Conservation (phyloP, 2,113 vertebrate species). For the Daphoenositta chrysoptera region DNA sequence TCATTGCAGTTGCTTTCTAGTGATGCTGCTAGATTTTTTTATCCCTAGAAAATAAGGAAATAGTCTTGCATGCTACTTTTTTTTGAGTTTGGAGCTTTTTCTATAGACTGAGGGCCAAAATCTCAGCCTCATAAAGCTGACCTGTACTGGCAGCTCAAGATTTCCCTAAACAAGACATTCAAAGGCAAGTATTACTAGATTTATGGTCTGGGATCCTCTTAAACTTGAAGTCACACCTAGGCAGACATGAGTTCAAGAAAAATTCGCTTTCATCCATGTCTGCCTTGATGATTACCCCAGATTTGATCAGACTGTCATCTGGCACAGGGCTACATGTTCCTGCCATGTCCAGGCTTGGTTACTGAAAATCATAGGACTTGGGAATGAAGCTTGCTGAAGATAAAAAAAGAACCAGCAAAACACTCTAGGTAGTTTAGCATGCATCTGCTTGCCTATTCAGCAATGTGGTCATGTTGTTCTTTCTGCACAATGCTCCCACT, state of each 20-base stretch:
- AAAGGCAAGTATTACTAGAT: background rate
- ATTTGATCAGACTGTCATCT: background rate
- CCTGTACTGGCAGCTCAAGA: background rate
- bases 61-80: background rate
- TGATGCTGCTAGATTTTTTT: background rate
- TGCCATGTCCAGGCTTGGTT: background rate
- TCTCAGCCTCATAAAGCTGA: background rate
- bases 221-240: background rate
- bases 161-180: background rate
- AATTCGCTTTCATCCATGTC: background rate
- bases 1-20: background rate
- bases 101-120: background rate
- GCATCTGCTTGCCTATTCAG: background rate
- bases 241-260: background rate
- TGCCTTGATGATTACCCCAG: background rate
- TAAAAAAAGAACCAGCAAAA: background rate
- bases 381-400: background rate
- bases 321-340: background rate
- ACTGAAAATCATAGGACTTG: background rate
- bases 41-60: background rate
- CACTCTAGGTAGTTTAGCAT: background rate
- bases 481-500: background rate
- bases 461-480: background rate
- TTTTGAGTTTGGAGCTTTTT: background rate
- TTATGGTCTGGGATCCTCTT: background rate